Base-by-base conservation (phyloP, 2,888 invertebrate genomes). In the Tenthredo mesomela region DNA sequence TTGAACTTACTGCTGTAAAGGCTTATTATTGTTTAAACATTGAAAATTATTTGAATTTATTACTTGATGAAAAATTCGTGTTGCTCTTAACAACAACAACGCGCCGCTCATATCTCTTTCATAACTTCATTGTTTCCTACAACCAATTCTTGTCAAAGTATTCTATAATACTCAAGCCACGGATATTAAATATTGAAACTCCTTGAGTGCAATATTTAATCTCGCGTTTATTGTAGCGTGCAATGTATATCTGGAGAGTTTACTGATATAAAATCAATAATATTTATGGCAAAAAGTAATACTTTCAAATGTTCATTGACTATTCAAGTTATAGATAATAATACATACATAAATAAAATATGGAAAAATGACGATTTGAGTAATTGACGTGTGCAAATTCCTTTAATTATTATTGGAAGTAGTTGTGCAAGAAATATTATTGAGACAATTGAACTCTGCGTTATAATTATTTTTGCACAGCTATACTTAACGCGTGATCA, bases 351-450 rank as follows among this genome's bases (percentile, higher is more conserved):
- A 67, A 33, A 73, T 83, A 54, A n/a, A 82, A 82, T 83, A 67
- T 84, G 85, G 80, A 85, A 67, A 78, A 78, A 84, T 54, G 84
- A 67, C 47, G 80, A 83, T 58, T 84, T 61, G 82, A 86, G 67
- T 85, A 87, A 86, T 85, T 70, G 85, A 86, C 84, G 86, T 87
- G 86, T 87, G 87, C 85, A 86, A 82, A 87, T 73, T 86, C 86
- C 80, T 85, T 87, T 85, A 86, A 71, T 70, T 58, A 37, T 71
- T 50, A 70, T n/a, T 7, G 43, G 54, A 70, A 33, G 40, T 70
- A 58, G 15, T 70, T 37, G 29, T 82, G 67, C 47, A 47, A 67
- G 47, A 82, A 82, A 40, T 65, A 47, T n/a, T 61, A 80, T 80
- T n/a, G 10, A 37, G 6, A n/a, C 21, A 61, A 18, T 37, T 37